Conservation (phyloP, 2,888 invertebrate genomes). For the Pollenia griseotomentosa region DNA sequence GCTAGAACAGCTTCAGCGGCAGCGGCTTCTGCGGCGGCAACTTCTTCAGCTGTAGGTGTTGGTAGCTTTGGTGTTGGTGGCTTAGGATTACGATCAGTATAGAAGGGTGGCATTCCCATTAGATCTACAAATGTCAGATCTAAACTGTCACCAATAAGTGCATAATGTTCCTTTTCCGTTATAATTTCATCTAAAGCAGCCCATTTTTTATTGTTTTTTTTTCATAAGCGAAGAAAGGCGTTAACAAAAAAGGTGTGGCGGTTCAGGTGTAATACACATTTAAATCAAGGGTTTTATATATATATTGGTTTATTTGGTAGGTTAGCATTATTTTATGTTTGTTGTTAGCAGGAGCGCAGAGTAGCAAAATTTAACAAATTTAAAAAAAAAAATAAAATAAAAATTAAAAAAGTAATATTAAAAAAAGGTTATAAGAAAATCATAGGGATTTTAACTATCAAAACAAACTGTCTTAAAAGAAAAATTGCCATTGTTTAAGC, state of each 20-base stretch:
- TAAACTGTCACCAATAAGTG: constrained; percentile 96
- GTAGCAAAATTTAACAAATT: constrained; percentile 47
- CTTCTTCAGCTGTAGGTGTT: constrained; percentile 82
- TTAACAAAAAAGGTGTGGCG: constrained; percentile 60
- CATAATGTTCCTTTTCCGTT: constrained; percentile 95
- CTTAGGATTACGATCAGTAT: constrained; percentile 84
- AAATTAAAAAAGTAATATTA: constrained; percentile 47
- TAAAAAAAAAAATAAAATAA: constrained; percentile 60
- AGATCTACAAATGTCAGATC: constrained; percentile 96
- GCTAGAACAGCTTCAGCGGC: constrained; percentile 74
- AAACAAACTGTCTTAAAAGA: background rate
- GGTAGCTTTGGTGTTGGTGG: constrained; percentile 83
- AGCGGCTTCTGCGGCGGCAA: constrained; percentile 80
- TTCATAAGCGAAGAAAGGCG: background rate
- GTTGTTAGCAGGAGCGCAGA: constrained; percentile 56
- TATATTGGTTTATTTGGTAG: constrained; percentile 50
- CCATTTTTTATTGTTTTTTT: constrained; percentile 19
- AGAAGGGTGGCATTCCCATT: constrained; percentile 86
- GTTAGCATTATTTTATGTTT: constrained; percentile 60
- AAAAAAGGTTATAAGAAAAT: constrained; percentile 15
- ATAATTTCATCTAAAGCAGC: constrained; percentile 90
- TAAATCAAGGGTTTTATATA: constrained; percentile 48
- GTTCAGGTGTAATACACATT: constrained; percentile 68
- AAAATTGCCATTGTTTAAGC: constrained; percentile 63
- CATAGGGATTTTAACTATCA: background rate